Evolutionary conservation across 2,113 vertebrate species (phyloP).

Genomic region (Cariama cristata): DNA sequence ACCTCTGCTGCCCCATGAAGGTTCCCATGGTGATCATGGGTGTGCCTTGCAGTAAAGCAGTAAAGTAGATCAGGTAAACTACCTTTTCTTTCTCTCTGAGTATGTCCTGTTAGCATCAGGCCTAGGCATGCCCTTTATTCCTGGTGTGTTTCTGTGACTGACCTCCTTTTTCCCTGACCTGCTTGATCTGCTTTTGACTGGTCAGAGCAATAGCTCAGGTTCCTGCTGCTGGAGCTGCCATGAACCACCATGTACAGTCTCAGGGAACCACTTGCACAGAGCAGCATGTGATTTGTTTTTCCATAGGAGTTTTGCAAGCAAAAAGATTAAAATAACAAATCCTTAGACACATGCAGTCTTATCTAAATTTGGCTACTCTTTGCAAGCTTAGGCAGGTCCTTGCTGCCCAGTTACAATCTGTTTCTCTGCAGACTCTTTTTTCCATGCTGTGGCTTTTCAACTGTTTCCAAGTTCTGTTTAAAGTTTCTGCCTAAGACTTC

Average conservation of each 20-base stretch:
- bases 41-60: neutral
- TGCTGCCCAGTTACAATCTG: neutral
- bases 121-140: neutral
- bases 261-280: neutral
- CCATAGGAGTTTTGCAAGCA: neutral
- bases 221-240: neutral
- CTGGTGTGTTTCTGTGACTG: neutral
- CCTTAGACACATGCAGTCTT: neutral
- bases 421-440: neutral
- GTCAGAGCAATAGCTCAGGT: neutral
- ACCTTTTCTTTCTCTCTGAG: neutral
- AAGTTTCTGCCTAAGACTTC: neutral
- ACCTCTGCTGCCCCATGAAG: neutral
- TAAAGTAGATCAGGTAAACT: neutral
- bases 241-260: neutral
- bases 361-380: neutral
- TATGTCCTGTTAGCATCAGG: neutral
- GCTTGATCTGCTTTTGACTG: neutral
- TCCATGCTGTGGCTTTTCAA: constrained; percentile 2
- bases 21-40: neutral
- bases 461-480: constrained; percentile 2
- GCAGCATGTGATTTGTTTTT: neutral
- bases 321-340: constrained; percentile 8
- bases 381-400: neutral
- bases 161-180: neutral